Percentiles rank a stretch among this genome's conserved stretches.
These are phyloP conservation scores for Carlito syrichta DNA, from an alignment of 2,113 vertebrate genomes.

Conservation along the genomic window DNA sequence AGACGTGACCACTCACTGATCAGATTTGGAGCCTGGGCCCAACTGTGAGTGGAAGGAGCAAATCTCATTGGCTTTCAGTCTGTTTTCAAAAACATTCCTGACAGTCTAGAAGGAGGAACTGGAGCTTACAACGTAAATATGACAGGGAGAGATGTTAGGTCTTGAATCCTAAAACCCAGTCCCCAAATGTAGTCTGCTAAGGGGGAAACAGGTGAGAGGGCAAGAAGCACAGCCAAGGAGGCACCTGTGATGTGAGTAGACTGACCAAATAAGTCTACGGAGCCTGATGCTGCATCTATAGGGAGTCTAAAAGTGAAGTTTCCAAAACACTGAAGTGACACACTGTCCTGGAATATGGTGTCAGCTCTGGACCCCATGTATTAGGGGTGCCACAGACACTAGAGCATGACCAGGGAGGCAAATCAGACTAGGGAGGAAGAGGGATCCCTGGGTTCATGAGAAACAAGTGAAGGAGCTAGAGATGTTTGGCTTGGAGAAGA, in stretches of 20 bases:
- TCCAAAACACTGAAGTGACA: constrained; percentile 4
- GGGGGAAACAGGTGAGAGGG: background rate
- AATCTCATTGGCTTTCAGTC: background rate
- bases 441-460: background rate
- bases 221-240: background rate
- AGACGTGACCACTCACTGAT: background rate
- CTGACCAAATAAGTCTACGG: background rate
- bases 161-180: background rate
- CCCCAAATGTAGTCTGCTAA: background rate
- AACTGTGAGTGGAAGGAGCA: background rate
- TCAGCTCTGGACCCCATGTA: background rate
- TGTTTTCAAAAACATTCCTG: background rate
- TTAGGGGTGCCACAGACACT: background rate
- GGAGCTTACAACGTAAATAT: background rate
- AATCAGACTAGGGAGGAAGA: background rate
- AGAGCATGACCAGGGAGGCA: background rate
- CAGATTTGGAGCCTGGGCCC: background rate
- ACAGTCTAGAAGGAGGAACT: background rate
- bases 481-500: background rate
- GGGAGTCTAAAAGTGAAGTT: background rate
- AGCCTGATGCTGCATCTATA: background rate
- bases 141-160: background rate
- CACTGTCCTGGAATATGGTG: background rate
- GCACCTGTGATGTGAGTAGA: too few species aligned
- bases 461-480: background rate